Base-by-base conservation (phyloP, 2,888 invertebrate species). In the Dryobota labecula region DNA sequence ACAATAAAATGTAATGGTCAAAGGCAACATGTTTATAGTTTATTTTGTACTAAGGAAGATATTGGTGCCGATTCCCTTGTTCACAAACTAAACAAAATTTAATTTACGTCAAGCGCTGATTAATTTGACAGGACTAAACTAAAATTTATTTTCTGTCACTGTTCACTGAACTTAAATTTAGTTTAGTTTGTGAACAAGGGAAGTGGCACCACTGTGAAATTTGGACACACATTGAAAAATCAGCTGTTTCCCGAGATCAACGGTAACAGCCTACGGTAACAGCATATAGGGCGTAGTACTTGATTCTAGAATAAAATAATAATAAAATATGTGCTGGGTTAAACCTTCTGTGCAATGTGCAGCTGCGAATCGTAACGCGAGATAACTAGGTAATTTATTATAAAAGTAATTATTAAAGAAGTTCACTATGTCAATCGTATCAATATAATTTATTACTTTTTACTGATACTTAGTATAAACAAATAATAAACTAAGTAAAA, bases 381-480 rank as follows among this genome's bases (percentile, higher is more conserved):
- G 62, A 68, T 70, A 82, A 47, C 30, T 61, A n/a, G 18, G 41
- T 62, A 51, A 81, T 65, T 83, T 58, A 68, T 72, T 61, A 67
- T 70, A 47, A 67, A 61, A 68, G 9, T 65, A 53, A n/a, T n/a
- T n/a, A n/a, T n/a, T 47, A 27, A 49, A 54, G 13, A 68, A 80
- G 83, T 66, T 83, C 73, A 83, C n/a, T 61, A 62, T 68, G 73
- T 80, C 76, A 82, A 41, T 67, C 64, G 11, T 77, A 82, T 83
- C 68, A 49, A 47, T 57, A 45, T 70, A 62, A 76, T 80, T 80
- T 73, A 83, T 51, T 60, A 49, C 57, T 74, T 67, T 72, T 68
- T 27, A 56, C 51, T 45, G 63, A 73, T 64, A 70, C 64, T 38
- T 51, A 38, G 15, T 69, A 57, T 64, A 70, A 69, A 74, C 54